These are phyloP conservation scores for Elaeidobius kamerunicus DNA, from an alignment of 2,888 invertebrate genomes.

Conservation along the genomic window DNA sequence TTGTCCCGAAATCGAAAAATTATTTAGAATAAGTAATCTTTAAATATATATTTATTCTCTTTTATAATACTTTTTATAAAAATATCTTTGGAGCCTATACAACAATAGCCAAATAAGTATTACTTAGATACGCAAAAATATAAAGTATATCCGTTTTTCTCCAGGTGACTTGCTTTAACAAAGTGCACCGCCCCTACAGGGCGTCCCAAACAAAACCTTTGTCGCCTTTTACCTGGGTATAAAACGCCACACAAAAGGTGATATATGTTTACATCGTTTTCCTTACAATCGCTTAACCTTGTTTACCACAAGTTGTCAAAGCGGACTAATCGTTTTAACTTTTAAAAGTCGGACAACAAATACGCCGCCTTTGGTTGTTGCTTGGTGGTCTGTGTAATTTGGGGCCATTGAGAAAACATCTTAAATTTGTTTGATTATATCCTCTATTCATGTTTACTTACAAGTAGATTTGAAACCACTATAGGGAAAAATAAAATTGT, in stretches of 20 bases:
- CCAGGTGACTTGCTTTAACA: conserved; percentile 9
- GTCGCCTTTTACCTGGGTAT: conserved; percentile 30
- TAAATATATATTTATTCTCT: too few relatives aligned
- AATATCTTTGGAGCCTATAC: too few relatives aligned
- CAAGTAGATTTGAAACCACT: too few relatives aligned
- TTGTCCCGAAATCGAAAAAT: too few relatives aligned
- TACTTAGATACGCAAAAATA: too few relatives aligned
- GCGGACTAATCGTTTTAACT: conserved; percentile 46
- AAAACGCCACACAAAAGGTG: conserved; percentile 33
- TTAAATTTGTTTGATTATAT: conserved; percentile 12
- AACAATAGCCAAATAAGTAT: too few relatives aligned
- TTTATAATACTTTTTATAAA: too few relatives aligned
- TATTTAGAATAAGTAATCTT: too few relatives aligned
- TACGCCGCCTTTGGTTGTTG: conserved; percentile 17
- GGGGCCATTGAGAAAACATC: conserved; percentile 27
- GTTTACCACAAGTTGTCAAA: conserved; percentile 51
- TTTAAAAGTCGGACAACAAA: conserved; percentile 33
- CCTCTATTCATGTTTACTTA: too few relatives aligned
- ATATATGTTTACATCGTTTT: conserved; percentile 42
- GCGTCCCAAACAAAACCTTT: conserved; percentile 15
- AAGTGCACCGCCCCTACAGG: conserved; percentile 17
- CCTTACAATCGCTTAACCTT: conserved; percentile 48
- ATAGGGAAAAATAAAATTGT: too few relatives aligned
- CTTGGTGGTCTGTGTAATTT: conserved; percentile 27
- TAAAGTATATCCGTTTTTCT: conserved; percentile 6